phyloP scores from a whole-genome alignment of 2,797 vertebrate genomes.

The Orestias chungarensis region DNA sequence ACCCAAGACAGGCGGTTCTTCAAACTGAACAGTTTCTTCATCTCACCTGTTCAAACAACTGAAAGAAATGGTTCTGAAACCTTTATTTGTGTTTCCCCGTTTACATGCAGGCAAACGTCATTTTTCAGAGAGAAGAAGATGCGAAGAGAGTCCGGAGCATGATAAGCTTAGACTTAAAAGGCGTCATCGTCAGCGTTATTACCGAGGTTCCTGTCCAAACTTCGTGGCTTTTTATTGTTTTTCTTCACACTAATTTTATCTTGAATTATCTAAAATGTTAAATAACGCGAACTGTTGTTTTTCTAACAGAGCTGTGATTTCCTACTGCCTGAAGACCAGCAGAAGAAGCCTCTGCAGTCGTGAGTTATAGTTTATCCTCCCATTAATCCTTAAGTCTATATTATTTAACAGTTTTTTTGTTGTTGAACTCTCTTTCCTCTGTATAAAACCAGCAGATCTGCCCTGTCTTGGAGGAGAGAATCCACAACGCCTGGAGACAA shows the following conservation, averaged over 20 bases:
- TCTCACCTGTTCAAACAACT: too few relatives aligned
- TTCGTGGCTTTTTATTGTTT: not conserved
- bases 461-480: not conserved
- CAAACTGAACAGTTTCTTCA: not conserved
- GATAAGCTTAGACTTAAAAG: conserved; percentile 72
- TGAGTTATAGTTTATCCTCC: conserved; percentile 33
- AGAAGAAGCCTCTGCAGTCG: conserved; percentile 20
- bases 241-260: too few relatives aligned
- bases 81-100: conserved; percentile 2
- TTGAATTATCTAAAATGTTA: too few relatives aligned
- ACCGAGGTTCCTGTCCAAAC: conserved; percentile 47
- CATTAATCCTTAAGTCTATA: too few relatives aligned
- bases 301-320: conserved; percentile 23
- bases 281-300: too few relatives aligned
- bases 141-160: conserved; percentile 77
- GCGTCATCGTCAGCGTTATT: conserved; percentile 69
- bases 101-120: conserved; percentile 80
- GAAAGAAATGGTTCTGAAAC: too few relatives aligned
- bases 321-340: not conserved
- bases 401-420: too few relatives aligned
- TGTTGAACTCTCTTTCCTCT: not conserved
- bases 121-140: conserved; percentile 84
- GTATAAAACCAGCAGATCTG: not conserved
- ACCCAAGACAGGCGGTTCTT: not conserved
- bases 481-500: not conserved